These are phyloP conservation scores for Emys orbicularis DNA, from an alignment of 2,797 vertebrate genomes.

Conservation along the genomic window DNA sequence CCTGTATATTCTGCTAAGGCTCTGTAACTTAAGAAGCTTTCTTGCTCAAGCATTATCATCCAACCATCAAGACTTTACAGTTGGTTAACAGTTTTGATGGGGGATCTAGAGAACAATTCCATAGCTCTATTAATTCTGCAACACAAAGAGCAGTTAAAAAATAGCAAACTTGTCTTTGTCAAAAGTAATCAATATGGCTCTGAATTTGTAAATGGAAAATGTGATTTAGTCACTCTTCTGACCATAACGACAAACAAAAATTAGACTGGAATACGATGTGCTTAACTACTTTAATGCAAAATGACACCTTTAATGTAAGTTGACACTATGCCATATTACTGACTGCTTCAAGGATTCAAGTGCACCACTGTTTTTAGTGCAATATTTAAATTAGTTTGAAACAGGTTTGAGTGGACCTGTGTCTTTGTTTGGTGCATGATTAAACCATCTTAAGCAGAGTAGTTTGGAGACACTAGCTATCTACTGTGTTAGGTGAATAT, in stretches of 20 bases:
- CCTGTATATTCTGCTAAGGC: neutral
- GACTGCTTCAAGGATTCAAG: neutral
- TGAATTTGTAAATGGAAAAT: neutral
- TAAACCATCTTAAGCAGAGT: neutral
- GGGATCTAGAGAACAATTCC: neutral
- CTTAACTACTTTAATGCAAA: neutral
- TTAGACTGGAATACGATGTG: neutral
- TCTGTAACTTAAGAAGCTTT: neutral
- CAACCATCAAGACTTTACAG: neutral
- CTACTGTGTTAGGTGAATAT: neutral
- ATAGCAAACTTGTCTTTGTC: neutral
- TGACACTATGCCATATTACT: neutral
- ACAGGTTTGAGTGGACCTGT: no score
- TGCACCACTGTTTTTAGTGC: neutral
- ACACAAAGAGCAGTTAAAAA: neutral
- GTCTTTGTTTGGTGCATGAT: neutral
- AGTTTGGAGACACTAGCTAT: neutral
- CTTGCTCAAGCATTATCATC: neutral
- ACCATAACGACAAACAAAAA: neutral
- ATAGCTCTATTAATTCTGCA: neutral
- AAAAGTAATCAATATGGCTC: neutral
- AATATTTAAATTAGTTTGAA: no score
- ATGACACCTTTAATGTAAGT: no score
- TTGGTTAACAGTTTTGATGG: neutral
- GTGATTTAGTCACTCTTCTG: neutral